A percentile compares a stretch with the other conserved stretches of the same genome.
Conservation (phyloP, 2,113 vertebrate genomes). For the Eonycteris spelaea region DNA sequence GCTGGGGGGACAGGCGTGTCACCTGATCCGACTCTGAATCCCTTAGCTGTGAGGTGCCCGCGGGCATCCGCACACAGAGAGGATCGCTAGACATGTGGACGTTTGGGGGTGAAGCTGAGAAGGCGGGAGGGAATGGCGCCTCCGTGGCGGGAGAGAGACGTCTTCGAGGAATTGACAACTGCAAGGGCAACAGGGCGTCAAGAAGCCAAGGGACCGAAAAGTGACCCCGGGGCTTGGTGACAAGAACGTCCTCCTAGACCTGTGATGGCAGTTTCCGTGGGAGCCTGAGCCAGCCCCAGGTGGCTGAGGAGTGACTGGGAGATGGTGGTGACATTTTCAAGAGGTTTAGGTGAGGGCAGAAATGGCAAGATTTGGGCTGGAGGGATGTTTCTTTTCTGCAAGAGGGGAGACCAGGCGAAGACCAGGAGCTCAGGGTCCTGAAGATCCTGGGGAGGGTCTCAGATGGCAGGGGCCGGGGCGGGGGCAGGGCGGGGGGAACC, state of each 20-base stretch:
- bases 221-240: neutral
- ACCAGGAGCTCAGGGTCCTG: neutral
- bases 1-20: too few relatives aligned
- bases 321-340: neutral
- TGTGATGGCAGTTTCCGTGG: accelerated
- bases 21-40: neutral
- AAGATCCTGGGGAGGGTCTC: neutral
- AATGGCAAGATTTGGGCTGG: neutral
- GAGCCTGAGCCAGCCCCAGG: neutral
- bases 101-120: neutral
- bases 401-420: neutral
- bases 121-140: neutral
- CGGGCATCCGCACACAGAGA: neutral
- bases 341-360: neutral
- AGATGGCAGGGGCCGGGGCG: too few relatives aligned
- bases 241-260: neutral
- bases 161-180: neutral
- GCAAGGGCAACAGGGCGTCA: neutral
- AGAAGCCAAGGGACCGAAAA: neutral
- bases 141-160: accelerated
- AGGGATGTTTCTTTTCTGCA: neutral
- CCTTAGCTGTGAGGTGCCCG: neutral
- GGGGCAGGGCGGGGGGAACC: too few relatives aligned
- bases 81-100: neutral
- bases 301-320: neutral